A percentile compares a stretch with the other conserved stretches of the same genome.
These are phyloP conservation scores for Siniperca chuatsi DNA, from an alignment of 2,113 vertebrate genomes.

Conservation along the genomic window DNA sequence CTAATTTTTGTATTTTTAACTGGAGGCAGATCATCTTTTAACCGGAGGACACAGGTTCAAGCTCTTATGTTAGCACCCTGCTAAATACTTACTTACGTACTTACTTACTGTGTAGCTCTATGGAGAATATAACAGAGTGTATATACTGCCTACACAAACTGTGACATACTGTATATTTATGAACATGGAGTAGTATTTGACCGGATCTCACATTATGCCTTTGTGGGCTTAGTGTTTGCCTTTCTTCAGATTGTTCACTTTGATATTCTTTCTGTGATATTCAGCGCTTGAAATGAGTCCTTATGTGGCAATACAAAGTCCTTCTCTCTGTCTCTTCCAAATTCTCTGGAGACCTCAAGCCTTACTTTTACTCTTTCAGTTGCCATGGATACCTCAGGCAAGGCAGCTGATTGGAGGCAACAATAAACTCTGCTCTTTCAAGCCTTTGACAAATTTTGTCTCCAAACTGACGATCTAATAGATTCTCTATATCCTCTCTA, in stretches of 20 bases:
- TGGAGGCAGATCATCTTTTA: constrained; percentile 12
- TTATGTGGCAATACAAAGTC: constrained; percentile 72
- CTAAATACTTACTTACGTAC: constrained; percentile 2
- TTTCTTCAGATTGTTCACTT: constrained; percentile 52
- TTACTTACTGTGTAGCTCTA: constrained; percentile 18
- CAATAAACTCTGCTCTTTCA: constrained; percentile 71
- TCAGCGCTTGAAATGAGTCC: constrained; percentile 56
- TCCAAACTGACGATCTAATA: constrained; percentile 59
- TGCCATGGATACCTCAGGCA: constrained; percentile 79
- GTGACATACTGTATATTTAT: constrained; percentile 27
- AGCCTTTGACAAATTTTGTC: constrained; percentile 68
- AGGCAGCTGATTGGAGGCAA: constrained; percentile 76
- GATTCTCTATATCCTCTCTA: constrained; percentile 26
- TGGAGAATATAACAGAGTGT: neutral
- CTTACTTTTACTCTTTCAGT: constrained; percentile 82
- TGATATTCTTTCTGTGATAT: constrained; percentile 68
- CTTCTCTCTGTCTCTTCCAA: constrained; percentile 71
- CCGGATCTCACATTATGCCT: constrained; percentile 34
- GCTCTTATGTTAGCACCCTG: neutral
- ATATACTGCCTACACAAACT: constrained; percentile 34
- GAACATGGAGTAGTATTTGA: constrained; percentile 35
- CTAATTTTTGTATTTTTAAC: neutral
- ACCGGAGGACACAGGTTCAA: constrained; percentile 5
- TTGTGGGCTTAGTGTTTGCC: constrained; percentile 35
- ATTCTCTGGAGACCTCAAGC: constrained; percentile 77